These are phyloP conservation scores for Heteractis magnifica DNA, from an alignment of 92 coral and sea anemone species.

Conservation along the genomic window DNA sequence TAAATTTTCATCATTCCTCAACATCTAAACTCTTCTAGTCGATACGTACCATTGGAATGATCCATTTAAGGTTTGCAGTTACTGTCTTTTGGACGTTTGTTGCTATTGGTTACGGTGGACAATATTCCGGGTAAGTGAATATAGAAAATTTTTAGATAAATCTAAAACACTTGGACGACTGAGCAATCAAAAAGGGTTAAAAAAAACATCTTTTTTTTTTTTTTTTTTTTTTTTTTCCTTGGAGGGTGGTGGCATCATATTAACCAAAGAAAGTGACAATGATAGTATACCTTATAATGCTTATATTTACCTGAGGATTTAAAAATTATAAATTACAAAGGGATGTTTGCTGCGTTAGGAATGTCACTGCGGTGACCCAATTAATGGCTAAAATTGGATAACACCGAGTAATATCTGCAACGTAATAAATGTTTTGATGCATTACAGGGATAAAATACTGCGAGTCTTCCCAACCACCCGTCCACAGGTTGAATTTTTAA, in stretches of 20 bases:
- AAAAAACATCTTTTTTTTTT: too few species aligned
- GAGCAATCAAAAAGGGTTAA: background rate
- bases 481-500: background rate
- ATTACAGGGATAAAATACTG: slow-evolving; percentile 5
- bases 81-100: background rate
- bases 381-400: too few species aligned
- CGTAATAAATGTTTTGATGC: background rate
- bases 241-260: too few species aligned
- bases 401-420: background rate
- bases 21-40: background rate
- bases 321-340: too few species aligned
- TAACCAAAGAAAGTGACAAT: too few species aligned
- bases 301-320: too few species aligned
- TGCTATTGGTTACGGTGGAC: slow-evolving; percentile 8
- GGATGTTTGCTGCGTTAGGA: too few species aligned
- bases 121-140: slow-evolving; percentile 1
- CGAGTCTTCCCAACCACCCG: slow-evolving; percentile 1
- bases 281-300: too few species aligned
- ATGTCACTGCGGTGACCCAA: too few species aligned
- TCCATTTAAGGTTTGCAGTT: background rate
- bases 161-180: too few species aligned
- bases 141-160: background rate
- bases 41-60: background rate
- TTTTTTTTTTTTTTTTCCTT: too few species aligned
- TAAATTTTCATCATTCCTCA: background rate